Evolutionary conservation across 2,113 vertebrate genomes (phyloP).

Genomic region (Coptodon rendalli): DNA sequence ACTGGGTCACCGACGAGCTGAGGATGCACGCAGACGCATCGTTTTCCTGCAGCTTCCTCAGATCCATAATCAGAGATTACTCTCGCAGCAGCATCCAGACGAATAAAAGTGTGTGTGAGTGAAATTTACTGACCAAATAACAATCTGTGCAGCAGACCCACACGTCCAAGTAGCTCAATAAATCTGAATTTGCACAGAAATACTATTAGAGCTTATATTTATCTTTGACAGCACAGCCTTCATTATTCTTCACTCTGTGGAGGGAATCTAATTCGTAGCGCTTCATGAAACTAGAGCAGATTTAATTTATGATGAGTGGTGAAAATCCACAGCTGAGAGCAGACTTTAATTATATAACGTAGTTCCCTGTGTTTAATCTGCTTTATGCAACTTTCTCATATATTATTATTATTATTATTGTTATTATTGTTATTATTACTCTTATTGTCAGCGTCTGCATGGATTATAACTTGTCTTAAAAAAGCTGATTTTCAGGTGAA

Average conservation of each 20-base stretch:
- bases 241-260: not conserved
- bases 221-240: not conserved
- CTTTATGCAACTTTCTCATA: not conserved
- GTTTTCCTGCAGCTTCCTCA: not conserved
- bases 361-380: not conserved
- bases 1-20: rapidly evolving
- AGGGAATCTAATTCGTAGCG: not conserved
- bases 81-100: not conserved
- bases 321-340: not conserved
- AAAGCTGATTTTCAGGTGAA: not conserved
- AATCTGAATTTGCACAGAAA: not conserved
- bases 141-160: not conserved
- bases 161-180: not conserved
- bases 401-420: not conserved
- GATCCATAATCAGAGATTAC: not conserved
- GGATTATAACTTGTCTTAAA: not conserved
- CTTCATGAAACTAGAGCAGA: not conserved
- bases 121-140: not conserved
- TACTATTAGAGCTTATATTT: not conserved
- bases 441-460: not conserved
- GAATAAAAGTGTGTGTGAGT: not conserved
- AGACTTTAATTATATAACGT: not conserved
- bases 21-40: not conserved
- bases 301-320: not conserved
- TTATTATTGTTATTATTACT: not conserved